These are phyloP conservation scores for Conopomorpha cramerella DNA, from an alignment of 1,140 invertebrate species.

Conservation along the genomic window DNA sequence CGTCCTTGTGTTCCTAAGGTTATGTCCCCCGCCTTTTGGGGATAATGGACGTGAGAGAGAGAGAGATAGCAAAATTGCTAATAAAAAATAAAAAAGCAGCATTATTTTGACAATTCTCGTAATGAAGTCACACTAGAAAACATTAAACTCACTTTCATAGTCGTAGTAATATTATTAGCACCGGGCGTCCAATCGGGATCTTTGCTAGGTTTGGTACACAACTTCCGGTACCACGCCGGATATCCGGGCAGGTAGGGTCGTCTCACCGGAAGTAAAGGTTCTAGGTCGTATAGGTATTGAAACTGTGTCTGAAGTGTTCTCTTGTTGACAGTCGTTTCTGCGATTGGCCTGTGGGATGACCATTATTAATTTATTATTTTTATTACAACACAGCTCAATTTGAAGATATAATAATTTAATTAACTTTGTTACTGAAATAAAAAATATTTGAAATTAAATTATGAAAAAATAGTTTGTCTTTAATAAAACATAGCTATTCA, in stretches of 20 bases:
- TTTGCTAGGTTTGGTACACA: constrained; percentile 67
- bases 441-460: too few species aligned
- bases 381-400: too few species aligned
- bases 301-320: constrained; percentile 64
- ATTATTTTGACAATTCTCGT: constrained; percentile 8
- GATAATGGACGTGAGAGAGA: too few species aligned
- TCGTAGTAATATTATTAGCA: constrained; percentile 76
- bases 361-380: too few species aligned
- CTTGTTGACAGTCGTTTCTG: constrained; percentile 9
- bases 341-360: constrained; percentile 15
- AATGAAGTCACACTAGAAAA: constrained; percentile 1
- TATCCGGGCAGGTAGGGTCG: constrained; percentile 75
- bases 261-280: constrained; percentile 63
- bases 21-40: too few species aligned
- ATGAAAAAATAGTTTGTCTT: too few species aligned
- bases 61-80: too few species aligned
- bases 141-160: constrained; percentile 62
- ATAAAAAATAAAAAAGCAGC: background rate
- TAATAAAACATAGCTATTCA: too few species aligned
- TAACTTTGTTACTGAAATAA: too few species aligned
- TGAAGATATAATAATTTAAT: too few species aligned
- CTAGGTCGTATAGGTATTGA: constrained; percentile 65
- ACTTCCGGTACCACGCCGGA: constrained; percentile 81
- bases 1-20: too few species aligned
- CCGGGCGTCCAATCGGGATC: constrained; percentile 73